phyloP scores from a whole-genome alignment of 1,140 invertebrate genomes.

The Drosophila orosa region DNA sequence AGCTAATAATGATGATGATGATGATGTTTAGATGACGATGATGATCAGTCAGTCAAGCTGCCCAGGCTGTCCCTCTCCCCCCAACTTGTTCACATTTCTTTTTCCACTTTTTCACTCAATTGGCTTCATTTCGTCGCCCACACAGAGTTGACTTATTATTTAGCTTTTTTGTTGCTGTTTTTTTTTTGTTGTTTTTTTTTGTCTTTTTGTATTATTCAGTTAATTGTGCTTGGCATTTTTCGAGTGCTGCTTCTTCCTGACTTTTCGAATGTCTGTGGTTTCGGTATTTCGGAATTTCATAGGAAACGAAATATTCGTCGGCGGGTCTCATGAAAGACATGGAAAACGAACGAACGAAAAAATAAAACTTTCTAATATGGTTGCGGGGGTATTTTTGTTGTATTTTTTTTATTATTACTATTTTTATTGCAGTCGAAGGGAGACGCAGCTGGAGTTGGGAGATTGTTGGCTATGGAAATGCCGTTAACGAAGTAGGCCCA shows the following conservation, averaged over 20 bases:
- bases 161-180: conserved; percentile 23
- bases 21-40: conserved; percentile 12
- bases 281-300: conserved; percentile 33
- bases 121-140: conserved; percentile 52
- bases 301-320: conserved; percentile 32
- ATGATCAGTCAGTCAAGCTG: conserved; percentile 23
- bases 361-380: conserved; percentile 44
- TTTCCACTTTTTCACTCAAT: conserved; percentile 42
- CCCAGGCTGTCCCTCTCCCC: conserved; percentile 18
- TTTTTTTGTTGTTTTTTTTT: conserved; percentile 2
- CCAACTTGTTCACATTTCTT: background rate
- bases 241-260: conserved; percentile 25
- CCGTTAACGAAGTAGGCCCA: background rate
- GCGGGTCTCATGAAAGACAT: conserved; percentile 17
- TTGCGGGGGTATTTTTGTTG: conserved; percentile 11
- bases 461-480: conserved; percentile 4
- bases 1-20: conserved; percentile 6
- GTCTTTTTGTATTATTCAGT: conserved; percentile 8
- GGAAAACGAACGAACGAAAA: conserved; percentile 13
- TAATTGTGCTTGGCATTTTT: conserved; percentile 43
- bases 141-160: conserved; percentile 18
- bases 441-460: conserved; percentile 12
- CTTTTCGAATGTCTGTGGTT: conserved; percentile 18
- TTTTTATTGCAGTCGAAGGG: conserved; percentile 28
- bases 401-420: conserved; percentile 1